Percentiles rank a stretch among this genome's conserved stretches.
phyloP scores from a whole-genome alignment of 2,888 invertebrate genomes.

The Cephonodes hylas region DNA sequence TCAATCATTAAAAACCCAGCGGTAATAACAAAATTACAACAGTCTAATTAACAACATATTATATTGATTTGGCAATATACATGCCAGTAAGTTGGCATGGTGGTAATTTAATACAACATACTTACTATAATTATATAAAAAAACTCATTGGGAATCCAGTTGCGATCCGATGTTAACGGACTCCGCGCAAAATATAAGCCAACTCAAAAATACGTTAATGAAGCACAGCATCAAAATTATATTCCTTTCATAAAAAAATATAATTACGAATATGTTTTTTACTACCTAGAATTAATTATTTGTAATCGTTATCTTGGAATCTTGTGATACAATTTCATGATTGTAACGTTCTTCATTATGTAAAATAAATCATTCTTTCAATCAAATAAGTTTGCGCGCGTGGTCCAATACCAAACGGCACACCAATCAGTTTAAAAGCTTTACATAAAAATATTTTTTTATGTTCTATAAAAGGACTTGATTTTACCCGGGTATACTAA shows the following conservation, averaged over 20 bases:
- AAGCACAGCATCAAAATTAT: neutral
- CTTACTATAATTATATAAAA: neutral
- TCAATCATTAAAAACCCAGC: constrained; percentile 8
- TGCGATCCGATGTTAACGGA: neutral
- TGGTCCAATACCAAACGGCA: neutral
- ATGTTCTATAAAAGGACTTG: too few species aligned
- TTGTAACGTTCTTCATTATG: constrained; percentile 39
- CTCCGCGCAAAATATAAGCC: neutral
- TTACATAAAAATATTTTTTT: too few species aligned
- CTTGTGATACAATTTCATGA: neutral
- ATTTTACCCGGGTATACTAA: too few species aligned
- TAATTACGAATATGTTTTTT: neutral
- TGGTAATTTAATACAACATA: neutral
- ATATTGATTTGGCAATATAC: constrained; percentile 1
- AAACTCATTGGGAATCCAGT: neutral
- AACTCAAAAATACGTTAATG: neutral
- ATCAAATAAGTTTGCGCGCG: constrained; percentile 20
- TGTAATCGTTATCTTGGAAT: neutral
- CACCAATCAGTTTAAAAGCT: too few species aligned
- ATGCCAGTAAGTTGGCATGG: neutral
- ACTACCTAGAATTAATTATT: neutral
- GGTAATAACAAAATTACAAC: constrained; percentile 8
- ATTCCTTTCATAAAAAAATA: neutral
- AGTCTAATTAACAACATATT: constrained; percentile 1
- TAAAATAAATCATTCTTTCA: constrained; percentile 36